phyloP scores from a whole-genome alignment of 2,888 invertebrate genomes.

The Hemistola chrysoprasaria region DNA sequence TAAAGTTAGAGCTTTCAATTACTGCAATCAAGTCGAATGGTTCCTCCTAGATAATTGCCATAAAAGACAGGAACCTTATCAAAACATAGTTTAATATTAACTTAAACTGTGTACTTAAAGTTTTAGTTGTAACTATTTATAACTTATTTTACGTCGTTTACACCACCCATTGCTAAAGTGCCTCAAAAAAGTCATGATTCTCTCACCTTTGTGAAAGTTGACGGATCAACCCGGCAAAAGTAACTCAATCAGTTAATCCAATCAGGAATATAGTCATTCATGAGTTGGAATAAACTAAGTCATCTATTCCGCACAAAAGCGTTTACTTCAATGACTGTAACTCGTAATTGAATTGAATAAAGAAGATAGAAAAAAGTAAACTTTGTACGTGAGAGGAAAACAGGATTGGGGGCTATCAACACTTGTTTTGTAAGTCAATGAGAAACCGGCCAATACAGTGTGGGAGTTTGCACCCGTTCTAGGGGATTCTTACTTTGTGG shows the following conservation, averaged over 20 bases:
- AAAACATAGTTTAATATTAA: too few relatives aligned
- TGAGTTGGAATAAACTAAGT: constrained; percentile 39
- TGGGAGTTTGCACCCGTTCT: constrained; percentile 9
- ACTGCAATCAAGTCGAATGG: constrained; percentile 10
- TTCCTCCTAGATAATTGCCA: too few relatives aligned
- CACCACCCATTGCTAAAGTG: too few relatives aligned
- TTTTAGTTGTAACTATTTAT: too few relatives aligned
- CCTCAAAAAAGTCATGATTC: too few relatives aligned
- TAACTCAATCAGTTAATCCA: constrained; percentile 18
- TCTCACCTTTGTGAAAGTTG: constrained; percentile 2
- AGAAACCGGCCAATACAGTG: constrained; percentile 34
- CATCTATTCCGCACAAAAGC: constrained; percentile 43
- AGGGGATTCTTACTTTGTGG: background rate
- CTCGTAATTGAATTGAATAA: constrained; percentile 71
- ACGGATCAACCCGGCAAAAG: constrained; percentile 4
- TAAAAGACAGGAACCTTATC: too few relatives aligned
- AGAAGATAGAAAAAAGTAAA: constrained; percentile 73
- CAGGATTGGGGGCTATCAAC: constrained; percentile 54
- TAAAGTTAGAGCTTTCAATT: constrained; percentile 27
- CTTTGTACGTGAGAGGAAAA: constrained; percentile 67
- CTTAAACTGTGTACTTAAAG: too few relatives aligned
- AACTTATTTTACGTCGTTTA: too few relatives aligned
- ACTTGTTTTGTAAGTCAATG: constrained; percentile 68
- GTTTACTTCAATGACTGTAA: constrained; percentile 55
- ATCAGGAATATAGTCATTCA: constrained; percentile 31